phyloP scores from a whole-genome alignment of 1,140 invertebrate genomes.

The Gerris buenoi region DNA sequence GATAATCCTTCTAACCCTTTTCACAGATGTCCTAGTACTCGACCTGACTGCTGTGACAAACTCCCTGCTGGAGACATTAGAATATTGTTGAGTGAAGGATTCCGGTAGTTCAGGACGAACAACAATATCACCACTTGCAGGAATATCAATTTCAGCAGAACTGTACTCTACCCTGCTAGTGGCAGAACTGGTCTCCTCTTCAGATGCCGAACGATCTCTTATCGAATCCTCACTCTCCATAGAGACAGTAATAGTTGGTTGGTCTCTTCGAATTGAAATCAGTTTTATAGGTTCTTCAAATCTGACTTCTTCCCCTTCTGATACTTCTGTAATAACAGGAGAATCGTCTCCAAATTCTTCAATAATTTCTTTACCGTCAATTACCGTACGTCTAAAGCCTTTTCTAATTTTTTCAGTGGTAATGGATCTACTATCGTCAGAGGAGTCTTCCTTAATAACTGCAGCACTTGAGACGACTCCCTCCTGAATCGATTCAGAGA shows the following conservation, averaged over 20 bases:
- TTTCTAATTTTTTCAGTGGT: neutral
- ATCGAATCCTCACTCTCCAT: neutral
- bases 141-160: neutral
- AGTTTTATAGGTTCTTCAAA: neutral
- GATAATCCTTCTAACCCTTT: conserved; percentile 55
- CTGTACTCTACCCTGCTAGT: neutral
- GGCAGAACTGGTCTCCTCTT: neutral
- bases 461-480: neutral
- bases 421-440: neutral
- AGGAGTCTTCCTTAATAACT: neutral
- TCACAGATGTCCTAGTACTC: conserved; percentile 17
- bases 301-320: neutral
- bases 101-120: neutral
- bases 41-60: conserved; percentile 4
- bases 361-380: neutral
- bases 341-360: neutral
- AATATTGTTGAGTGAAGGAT: neutral
- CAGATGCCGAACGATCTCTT: neutral
- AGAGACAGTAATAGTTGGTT: neutral
- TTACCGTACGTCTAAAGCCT: neutral
- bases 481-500: neutral
- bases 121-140: neutral
- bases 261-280: neutral
- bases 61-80: neutral
- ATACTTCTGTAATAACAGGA: neutral